Evolutionary conservation across 2,888 invertebrate genomes (phyloP), one percentile per base, ranked within the genome.

Genomic region (Enchytraeus crypticus): DNA sequence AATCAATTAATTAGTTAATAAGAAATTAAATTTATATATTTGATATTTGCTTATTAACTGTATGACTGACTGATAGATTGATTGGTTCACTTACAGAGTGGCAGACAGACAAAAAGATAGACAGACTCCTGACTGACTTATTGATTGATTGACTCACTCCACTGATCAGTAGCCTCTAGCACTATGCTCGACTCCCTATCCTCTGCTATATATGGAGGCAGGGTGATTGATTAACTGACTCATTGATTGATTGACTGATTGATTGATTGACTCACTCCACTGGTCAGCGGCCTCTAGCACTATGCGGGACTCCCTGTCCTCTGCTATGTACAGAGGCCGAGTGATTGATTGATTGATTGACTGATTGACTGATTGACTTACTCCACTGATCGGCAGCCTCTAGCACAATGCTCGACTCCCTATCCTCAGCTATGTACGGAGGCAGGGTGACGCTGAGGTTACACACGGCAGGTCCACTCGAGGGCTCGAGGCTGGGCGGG

Each of bases 391-490:
- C 49, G 26, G 49, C 21, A 18, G 14, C 49, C 5, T 11, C 49
- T 23, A 47, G 23, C 23, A 47, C 49, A 21, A 47, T 47, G 21
- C 8, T 47, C 8, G 21, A 21, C 23, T 47, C 49, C 8, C 14
- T 23, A 8, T 47, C 49, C 49, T 47, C 49, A 14, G 21, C 21
- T 5, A 47, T 21, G 21, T 27, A 33, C 18, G 93, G 93, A 34
- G 97, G 97, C 66, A 98, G 86, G 72, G 92, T 90, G 69, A 99
- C 92, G 43, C 47, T 61, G 21, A 61, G 57, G 79, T 97, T 96
- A 49, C 99, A 85, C 66, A 95, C 87, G 82, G 95, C 93, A 71
- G 96, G 14, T 18, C 5, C 49, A 47, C 21, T n/a, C n/a, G n/a
- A n/a, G n/a, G n/a, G n/a, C n/a, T n/a, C n/a, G n/a, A n/a, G n/a